Evolutionary conservation across 1,140 invertebrate genomes (phyloP), one percentile per base, ranked within the genome.

Genomic region (Eupeodes corollae): DNA sequence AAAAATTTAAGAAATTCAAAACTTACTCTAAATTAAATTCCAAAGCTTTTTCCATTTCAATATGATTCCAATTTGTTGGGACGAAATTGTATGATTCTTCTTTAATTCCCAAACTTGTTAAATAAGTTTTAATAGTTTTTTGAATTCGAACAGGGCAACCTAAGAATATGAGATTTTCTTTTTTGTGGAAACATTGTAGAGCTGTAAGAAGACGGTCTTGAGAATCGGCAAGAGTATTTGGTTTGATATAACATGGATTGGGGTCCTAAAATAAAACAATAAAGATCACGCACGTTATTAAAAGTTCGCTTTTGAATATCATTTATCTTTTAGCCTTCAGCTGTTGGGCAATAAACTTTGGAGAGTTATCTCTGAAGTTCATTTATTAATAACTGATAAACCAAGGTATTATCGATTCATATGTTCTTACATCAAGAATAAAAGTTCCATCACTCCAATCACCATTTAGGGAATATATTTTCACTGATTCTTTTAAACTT

Each of bases 391-490:
- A n/a, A n/a, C n/a, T n/a, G n/a, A n/a, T n/a, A n/a, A n/a, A n/a
- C n/a, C n/a, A n/a, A n/a, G n/a, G n/a, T n/a, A n/a, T n/a, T n/a
- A n/a, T n/a, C n/a, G n/a, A n/a, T 30, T 47, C 11, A 21, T 6
- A 38, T 40, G 5, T 35, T 40, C 37, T 38, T 50, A 62, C 60
- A 39, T 54, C 48, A 6, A 60, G 21, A 9, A 56, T 32, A 53
- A 52, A 63, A 18, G 46, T 63, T 14, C 60, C 61, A 49, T 59
- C 54, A 5, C 30, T 46, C 56, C 56, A 62, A 50, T 63, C 53
- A 5, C 52, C 61, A 15, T 63, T 55, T 2, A 67, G 37, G 1
- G 60, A 53, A 15, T 51, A 54, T 30, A 58, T 51, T 21, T 46
- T 53, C 1, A 56, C 34, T 14, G 54, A 15, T 26, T 26, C 21